phyloP scores from a whole-genome alignment of 2,113 vertebrate species.

The Corynorhinus townsendii region DNA sequence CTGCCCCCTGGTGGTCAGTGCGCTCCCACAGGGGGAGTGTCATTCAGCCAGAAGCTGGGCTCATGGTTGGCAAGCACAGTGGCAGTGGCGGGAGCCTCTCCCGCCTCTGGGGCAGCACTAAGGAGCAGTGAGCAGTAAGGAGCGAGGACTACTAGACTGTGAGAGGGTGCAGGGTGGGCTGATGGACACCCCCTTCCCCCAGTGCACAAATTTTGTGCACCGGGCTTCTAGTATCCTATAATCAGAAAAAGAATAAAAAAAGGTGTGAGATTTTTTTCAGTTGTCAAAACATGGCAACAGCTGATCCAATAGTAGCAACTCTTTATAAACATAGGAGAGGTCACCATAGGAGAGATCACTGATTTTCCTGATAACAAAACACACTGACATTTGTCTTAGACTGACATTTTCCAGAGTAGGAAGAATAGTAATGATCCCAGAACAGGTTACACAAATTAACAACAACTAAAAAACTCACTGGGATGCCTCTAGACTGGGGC shows the following conservation, averaged over 20 bases:
- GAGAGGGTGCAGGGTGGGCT: too few species aligned
- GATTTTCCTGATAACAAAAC: background rate
- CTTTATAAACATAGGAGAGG: background rate
- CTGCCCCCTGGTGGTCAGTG: too few species aligned
- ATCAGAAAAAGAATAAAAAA: background rate
- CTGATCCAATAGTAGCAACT: background rate
- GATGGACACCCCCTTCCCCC: too few species aligned
- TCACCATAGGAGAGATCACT: background rate
- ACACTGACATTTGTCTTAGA: background rate
- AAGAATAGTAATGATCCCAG: background rate
- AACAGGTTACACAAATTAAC: background rate
- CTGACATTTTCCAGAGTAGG: background rate
- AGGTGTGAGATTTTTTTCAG: background rate
- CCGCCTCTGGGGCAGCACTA: too few species aligned
- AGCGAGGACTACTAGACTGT: too few species aligned
- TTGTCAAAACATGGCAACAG: background rate
- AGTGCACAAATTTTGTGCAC: too few species aligned
- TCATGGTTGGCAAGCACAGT: too few species aligned
- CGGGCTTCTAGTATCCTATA: background rate
- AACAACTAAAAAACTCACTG: background rate
- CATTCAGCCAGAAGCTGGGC: too few species aligned
- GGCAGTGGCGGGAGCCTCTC: too few species aligned
- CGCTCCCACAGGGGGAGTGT: too few species aligned
- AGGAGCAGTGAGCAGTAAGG: too few species aligned
- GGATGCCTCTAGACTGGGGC: background rate